A percentile compares a stretch with the other conserved stretches of the same genome.
Conservation (phyloP, 1,140 invertebrate species). For the Sipha flava region DNA sequence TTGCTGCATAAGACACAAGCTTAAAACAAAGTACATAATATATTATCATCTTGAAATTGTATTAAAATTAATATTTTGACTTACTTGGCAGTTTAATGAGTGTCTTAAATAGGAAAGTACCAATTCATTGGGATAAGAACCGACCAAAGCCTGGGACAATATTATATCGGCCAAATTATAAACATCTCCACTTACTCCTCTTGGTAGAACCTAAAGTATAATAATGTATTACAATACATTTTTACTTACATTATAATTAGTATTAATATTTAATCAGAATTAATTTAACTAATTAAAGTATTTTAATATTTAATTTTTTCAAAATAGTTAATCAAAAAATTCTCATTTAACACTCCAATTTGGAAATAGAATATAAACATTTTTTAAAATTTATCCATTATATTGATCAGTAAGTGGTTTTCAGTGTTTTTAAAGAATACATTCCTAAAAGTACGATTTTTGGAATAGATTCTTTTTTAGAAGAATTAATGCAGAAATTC, state of each 20-base stretch:
- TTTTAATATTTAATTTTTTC: too few species aligned
- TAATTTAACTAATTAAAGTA: too few species aligned
- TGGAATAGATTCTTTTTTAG: too few species aligned
- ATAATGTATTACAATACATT: neutral
- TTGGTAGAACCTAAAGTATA: constrained; percentile 55
- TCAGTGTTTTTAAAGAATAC: too few species aligned
- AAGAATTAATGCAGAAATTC: too few species aligned
- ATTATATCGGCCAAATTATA: constrained; percentile 88
- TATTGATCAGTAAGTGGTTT: too few species aligned
- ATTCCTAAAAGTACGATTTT: too few species aligned
- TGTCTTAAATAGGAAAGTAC: constrained; percentile 87
- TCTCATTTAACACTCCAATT: too few species aligned
- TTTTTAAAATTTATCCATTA: too few species aligned
- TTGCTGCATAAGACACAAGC: constrained; percentile 80
- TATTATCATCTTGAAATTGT: neutral
- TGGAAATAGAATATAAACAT: too few species aligned
- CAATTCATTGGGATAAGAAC: constrained; percentile 79
- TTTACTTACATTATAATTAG: neutral
- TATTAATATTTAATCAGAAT: too few species aligned
- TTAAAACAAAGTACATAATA: constrained; percentile 41
- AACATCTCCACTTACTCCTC: constrained; percentile 81
- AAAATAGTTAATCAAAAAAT: too few species aligned
- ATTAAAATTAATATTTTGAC: neutral
- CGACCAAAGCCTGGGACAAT: constrained; percentile 82
- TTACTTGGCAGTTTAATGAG: constrained; percentile 71